Base-by-base conservation (phyloP, 2,888 invertebrate species). In the Cheilosia vulpina region DNA sequence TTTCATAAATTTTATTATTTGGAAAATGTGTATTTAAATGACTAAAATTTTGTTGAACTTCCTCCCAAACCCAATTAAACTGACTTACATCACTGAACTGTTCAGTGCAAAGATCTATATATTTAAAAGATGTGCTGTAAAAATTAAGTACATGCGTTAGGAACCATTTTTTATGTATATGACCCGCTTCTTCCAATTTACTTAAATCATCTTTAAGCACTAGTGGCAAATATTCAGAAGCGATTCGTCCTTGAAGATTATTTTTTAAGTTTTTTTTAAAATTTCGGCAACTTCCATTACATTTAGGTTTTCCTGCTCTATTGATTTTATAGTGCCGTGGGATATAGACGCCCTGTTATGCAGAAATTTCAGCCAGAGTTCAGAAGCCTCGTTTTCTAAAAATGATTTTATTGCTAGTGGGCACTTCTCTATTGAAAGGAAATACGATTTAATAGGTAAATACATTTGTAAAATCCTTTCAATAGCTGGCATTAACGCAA, bases 301-400 rank as follows among this genome's bases (percentile, higher is more conserved):
- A 65, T 50, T 65, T 31, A 65, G 65, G 65, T 34, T 65, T 65
- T 65, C 34, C 50, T 50, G 65, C 65, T 65, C 65, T 65, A 38
- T 52, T 65, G 65, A 57, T 31, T 57, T 57, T 34, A 57, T 57
- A 57, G 57, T 41, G 4, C 41, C 41, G 38, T 66, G 66, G 19
- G 21, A 52, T 53, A 66, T 15, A 38, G 38, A 66, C 52, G 66
- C 66, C 66, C 41, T 52, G 52, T 66, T 66, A 24, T 24, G 50
- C 4, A 65, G 50, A 24, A 52, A 66, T 66, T 66, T 55, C 27
- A 55, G 55, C 27, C 53, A 66, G 43, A 43, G 27, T n/a, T 66
- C 60, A 60, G 43, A 41, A 17, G 15, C 21, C 24, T 60, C 43
- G 43, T 60, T 60, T 60, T 43, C 60, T 24, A 52, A 50, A 65